Evolutionary conservation across 2,888 invertebrate genomes (phyloP), one percentile per base, ranked within the genome.

Genomic region (Galerucella calmariensis): DNA sequence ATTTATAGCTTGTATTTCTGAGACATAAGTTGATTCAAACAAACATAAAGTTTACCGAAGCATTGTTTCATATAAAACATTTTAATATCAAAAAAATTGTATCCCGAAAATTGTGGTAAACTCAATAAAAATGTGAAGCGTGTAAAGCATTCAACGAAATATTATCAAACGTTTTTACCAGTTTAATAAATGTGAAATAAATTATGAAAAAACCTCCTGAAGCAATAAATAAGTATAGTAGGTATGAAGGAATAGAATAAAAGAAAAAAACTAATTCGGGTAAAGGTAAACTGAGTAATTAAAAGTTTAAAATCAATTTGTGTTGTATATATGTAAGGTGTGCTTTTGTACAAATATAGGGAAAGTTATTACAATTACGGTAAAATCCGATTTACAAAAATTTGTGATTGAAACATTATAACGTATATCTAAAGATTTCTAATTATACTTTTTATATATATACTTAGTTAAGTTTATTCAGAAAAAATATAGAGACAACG

Each of bases 171-270:
- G 9, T 59, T 11, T 24, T 59, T 20, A 59, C 0, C 35, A 35
- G 5, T 35, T 8, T 51, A 67, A 16, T 51, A 56, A 70, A 68
- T 48, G 62, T 56, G 58, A 71, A 67, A 66, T 62, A 48, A 62
- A 71, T 68, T 73, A 75, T 75, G 77, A 77, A 77, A 77, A 77
- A 74, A 75, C 77, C 77, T 78, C 77, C 77, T 78, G 77, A 78
- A 62, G 74, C 71, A 71, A 73, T 71, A 65, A 44, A 73, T 46
- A 74, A 67, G 72, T 77, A 27, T 27, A 3, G 3, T n/a, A n/a
- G n/a, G n/a, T n/a, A 74, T 75, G 63, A 69, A 69, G 51, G 53
- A 27, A 67, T 67, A 72, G 72, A 73, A 74, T 67, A 72, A 70
- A 63, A 67, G 24, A 68, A 71, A 72, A 61, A 74, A 74, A 74